A percentile compares a stretch with the other conserved stretches of the same genome.
Conservation (phyloP, 2,113 vertebrate genomes). For the Rhabdomys dilectus region DNA sequence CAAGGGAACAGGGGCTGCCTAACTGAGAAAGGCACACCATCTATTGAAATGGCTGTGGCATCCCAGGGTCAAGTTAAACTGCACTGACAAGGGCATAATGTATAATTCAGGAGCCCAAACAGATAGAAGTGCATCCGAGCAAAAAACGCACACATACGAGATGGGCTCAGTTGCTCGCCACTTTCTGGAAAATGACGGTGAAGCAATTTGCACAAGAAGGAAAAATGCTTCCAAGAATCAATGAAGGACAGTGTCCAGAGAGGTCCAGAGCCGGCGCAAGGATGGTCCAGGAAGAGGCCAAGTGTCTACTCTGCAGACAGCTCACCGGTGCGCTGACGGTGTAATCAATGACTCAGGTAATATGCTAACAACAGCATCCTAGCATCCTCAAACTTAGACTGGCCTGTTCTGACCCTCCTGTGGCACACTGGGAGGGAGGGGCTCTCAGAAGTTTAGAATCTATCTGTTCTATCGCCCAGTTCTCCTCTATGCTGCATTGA, state of each 20-base stretch:
- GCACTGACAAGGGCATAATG: constrained; percentile 83
- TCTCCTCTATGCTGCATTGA: neutral
- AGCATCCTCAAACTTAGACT: neutral
- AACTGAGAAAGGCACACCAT: constrained; percentile 61
- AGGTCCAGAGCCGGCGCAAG: accelerated
- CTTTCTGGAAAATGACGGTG: constrained; percentile 82
- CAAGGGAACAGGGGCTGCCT: constrained; percentile 59
- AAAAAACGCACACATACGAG: constrained; percentile 48
- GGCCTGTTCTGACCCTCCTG: neutral
- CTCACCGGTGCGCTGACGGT: neutral
- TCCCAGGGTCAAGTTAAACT: constrained; percentile 82
- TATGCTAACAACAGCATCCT: neutral
- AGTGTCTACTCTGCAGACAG: neutral
- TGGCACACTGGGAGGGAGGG: too few relatives aligned
- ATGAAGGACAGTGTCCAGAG: constrained; percentile 49
- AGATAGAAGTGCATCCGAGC: constrained; percentile 76
- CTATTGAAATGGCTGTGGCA: constrained; percentile 75
- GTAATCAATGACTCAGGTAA: neutral
- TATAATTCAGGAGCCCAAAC: constrained; percentile 84
- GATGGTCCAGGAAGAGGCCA: constrained; percentile 11
- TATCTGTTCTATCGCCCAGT: neutral
- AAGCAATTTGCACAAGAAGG: constrained; percentile 67
- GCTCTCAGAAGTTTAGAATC: neutral
- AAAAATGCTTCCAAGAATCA: constrained; percentile 66
- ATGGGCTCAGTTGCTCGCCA: constrained; percentile 77